Evolutionary conservation across 92 coral and sea anemone species (phyloP).

Genomic region (Actinostola sp.): DNA sequence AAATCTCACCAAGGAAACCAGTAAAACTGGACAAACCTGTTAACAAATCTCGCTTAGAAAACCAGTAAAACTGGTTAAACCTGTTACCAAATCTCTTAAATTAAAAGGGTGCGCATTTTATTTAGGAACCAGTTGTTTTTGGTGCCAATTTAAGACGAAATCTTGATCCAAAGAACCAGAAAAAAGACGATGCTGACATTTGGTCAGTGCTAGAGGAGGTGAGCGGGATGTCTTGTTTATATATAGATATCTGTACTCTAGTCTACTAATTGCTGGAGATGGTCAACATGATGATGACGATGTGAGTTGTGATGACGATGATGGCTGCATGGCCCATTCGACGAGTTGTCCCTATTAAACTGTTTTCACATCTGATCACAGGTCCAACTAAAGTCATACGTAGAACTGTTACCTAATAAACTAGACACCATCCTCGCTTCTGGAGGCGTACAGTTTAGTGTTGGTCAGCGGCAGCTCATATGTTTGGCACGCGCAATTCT

Average conservation of each 20-base stretch:
- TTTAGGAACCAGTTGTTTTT: constrained; percentile 69
- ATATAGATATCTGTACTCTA: no score
- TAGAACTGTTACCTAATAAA: constrained; percentile 53
- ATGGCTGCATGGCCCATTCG: no score
- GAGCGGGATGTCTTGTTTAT: no score
- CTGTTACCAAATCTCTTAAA: no score
- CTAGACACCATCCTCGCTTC: constrained; percentile 62
- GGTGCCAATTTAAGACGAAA: constrained; percentile 56
- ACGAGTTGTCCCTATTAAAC: no score
- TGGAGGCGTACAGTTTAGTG: constrained; percentile 72
- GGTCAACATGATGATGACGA: no score
- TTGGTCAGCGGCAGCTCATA: constrained; percentile 88
- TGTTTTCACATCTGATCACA: not conserved
- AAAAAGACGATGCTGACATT: constrained; percentile 52
- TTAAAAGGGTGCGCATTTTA: no score
- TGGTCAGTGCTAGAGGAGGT: constrained; percentile 78
- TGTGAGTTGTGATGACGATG: no score
- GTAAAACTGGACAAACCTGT: not conserved
- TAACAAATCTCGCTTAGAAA: no score
- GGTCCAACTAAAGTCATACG: constrained; percentile 70
- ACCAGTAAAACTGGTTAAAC: no score
- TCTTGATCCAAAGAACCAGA: constrained; percentile 53
- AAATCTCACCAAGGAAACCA: no score
- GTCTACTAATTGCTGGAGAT: no score
- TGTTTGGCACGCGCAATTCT: constrained; percentile 87